These are phyloP conservation scores for Pantelozetes paolii DNA, from an alignment of 2,888 invertebrate species.

Conservation along the genomic window DNA sequence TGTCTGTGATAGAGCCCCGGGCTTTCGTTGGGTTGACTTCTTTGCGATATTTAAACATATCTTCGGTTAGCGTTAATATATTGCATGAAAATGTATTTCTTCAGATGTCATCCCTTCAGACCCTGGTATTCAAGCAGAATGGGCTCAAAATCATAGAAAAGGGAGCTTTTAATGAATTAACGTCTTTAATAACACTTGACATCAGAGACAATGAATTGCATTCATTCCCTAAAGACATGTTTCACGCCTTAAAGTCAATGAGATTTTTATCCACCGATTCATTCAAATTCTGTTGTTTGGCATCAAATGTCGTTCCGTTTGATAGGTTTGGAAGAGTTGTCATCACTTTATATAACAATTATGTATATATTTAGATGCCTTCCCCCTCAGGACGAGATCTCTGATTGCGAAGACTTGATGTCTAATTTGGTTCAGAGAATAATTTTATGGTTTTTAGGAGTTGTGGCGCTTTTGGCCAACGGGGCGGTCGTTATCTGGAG, in stretches of 20 bases:
- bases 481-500: constrained; percentile 50
- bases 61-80: constrained; percentile 28
- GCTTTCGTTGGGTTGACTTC: constrained; percentile 48
- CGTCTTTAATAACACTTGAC: constrained; percentile 42
- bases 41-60: constrained; percentile 45
- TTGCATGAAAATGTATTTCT: constrained; percentile 45
- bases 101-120: constrained; percentile 46
- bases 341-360: constrained; percentile 36
- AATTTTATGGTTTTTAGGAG: constrained; percentile 50
- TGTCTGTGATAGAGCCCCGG: constrained; percentile 47
- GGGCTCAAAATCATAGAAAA: constrained; percentile 48
- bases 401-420: constrained; percentile 51
- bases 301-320: constrained; percentile 40
- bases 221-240: constrained; percentile 49
- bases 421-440: constrained; percentile 49
- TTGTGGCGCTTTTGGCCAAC: constrained; percentile 49
- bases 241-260: constrained; percentile 47
- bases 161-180: constrained; percentile 48
- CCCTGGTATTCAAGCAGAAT: constrained; percentile 47
- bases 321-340: constrained; percentile 21
- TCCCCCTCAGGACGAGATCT: constrained; percentile 50
- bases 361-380: constrained; percentile 48
- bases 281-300: constrained; percentile 50
- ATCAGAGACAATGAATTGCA: constrained; percentile 48
- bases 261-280: constrained; percentile 49